phyloP scores from a whole-genome alignment of 2,888 invertebrate species.

The Eilema depressum region DNA sequence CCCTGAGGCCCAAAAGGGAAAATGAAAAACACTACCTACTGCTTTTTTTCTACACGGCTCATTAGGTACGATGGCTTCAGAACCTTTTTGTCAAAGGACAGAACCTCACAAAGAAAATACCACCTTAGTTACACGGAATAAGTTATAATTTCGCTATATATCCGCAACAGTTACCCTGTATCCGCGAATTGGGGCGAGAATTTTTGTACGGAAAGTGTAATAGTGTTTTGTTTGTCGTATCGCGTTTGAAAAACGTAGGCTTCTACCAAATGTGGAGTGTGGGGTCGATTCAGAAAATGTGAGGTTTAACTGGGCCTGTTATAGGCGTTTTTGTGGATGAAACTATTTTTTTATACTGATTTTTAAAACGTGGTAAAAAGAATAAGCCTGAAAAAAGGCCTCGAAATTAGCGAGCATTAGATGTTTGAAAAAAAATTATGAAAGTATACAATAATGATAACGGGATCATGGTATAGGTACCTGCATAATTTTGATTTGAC shows the following conservation, averaged over 20 bases:
- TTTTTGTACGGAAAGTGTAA: constrained; percentile 61
- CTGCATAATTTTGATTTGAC: too few species aligned
- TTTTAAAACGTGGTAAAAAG: not conserved
- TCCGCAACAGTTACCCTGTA: constrained; percentile 30
- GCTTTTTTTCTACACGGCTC: constrained; percentile 61
- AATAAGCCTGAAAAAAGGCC: too few species aligned
- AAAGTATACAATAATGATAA: too few species aligned
- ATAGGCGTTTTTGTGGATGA: not conserved
- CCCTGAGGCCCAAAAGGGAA: constrained; percentile 51
- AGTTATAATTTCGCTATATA: constrained; percentile 30
- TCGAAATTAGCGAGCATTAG: too few species aligned
- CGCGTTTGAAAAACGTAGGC: constrained; percentile 46
- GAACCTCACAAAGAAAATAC: constrained; percentile 35
- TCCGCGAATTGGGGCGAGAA: constrained; percentile 57
- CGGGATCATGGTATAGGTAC: too few species aligned
- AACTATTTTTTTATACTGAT: too few species aligned
- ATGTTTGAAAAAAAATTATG: too few species aligned
- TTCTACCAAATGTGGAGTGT: constrained; percentile 30
- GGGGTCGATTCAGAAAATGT: constrained; percentile 11
- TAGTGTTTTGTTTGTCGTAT: constrained; percentile 58
- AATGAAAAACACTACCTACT: constrained; percentile 50
- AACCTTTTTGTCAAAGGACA: constrained; percentile 65
- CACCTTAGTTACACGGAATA: constrained; percentile 34
- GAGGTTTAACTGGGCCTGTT: constrained; percentile 11
- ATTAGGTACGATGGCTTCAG: constrained; percentile 62